Percentiles rank a stretch among this genome's conserved stretches.
Evolutionary conservation across 37 sponge, comb jelly and placozoan genomes (phyloP).

Genomic region (Crambe crambe): DNA sequence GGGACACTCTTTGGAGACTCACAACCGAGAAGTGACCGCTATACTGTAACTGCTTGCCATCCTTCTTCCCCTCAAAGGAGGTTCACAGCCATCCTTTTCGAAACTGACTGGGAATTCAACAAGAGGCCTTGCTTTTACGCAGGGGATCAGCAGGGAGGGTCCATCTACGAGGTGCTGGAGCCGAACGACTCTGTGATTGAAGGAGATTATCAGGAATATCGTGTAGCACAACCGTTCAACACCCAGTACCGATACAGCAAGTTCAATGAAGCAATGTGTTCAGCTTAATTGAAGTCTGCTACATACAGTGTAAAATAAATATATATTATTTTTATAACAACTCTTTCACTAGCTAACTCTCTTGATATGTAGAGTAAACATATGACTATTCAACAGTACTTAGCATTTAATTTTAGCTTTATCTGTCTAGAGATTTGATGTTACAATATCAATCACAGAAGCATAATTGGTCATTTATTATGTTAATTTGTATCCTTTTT

Average conservation of each 20-base stretch:
- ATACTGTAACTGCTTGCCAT: constrained; percentile 29
- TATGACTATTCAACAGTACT: too few relatives aligned
- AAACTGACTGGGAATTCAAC: constrained; percentile 35
- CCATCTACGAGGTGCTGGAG: constrained; percentile 29
- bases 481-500: too few relatives aligned
- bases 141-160: constrained; percentile 56
- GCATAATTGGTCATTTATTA: too few relatives aligned
- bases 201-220: constrained; percentile 43
- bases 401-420: too few relatives aligned
- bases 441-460: too few relatives aligned
- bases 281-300: too few relatives aligned
- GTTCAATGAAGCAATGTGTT: neutral
- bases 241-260: constrained; percentile 5
- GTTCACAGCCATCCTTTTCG: constrained; percentile 46
- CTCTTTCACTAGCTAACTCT: too few relatives aligned
- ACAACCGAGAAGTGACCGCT: constrained; percentile 16
- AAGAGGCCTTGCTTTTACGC: constrained; percentile 36
- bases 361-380: too few relatives aligned
- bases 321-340: too few relatives aligned
- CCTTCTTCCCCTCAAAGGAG: constrained; percentile 8
- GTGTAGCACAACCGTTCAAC: constrained; percentile 8
- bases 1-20: neutral
- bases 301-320: too few relatives aligned
- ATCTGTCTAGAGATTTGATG: too few relatives aligned
- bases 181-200: constrained; percentile 66